Evolutionary conservation across 2,113 vertebrate species (phyloP).

Genomic region (Ginglymostoma cirratum): DNA sequence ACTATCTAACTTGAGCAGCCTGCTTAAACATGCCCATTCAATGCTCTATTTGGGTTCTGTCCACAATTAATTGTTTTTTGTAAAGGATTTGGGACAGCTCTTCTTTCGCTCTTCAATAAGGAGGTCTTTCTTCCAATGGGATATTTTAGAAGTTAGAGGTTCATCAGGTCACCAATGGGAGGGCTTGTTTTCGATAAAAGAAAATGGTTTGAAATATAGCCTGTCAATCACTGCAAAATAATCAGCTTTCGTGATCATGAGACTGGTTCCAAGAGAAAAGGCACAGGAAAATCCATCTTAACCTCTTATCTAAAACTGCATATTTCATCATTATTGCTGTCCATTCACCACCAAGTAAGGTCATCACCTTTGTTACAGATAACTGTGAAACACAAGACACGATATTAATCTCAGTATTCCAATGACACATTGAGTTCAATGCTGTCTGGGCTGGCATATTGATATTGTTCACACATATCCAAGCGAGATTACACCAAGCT

Average conservation of each 20-base stretch:
- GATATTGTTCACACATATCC: conserved; percentile 33
- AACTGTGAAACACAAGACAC: neutral
- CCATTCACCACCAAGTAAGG: neutral
- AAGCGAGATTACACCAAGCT: conserved; percentile 18
- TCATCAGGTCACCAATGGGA: neutral
- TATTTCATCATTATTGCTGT: neutral
- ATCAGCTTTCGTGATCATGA: neutral
- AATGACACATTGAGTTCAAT: neutral
- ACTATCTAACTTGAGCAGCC: neutral
- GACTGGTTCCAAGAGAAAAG: neutral
- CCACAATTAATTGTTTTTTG: neutral
- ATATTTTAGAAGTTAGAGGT: neutral
- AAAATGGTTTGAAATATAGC: neutral
- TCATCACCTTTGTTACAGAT: neutral
- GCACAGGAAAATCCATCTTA: conserved; percentile 16
- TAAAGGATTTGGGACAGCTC: neutral
- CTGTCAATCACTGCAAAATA: neutral
- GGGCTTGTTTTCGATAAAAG: neutral
- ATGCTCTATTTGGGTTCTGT: neutral
- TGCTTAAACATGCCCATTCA: neutral
- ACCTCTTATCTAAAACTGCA: neutral
- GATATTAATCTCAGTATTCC: neutral
- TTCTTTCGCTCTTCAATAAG: neutral
- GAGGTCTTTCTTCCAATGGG: neutral
- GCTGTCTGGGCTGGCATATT: neutral